Evolutionary conservation across 2,888 invertebrate genomes (phyloP), one percentile per base, ranked within the genome.

Genomic region (Acanthosepion esculentum): DNA sequence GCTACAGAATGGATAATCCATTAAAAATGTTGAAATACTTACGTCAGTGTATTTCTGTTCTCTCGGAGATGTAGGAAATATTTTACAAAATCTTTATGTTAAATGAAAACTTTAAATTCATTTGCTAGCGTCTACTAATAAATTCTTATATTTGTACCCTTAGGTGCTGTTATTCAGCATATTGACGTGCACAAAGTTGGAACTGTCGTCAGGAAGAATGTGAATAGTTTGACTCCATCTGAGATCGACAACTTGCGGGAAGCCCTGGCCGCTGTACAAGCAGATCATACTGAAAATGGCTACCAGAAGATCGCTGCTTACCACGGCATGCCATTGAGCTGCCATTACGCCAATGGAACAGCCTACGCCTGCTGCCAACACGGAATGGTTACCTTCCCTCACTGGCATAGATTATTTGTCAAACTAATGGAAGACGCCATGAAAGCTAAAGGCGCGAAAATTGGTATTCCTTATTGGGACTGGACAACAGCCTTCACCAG

Each of bases 341-440:
- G 94, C 91, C 50, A 59, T 29, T 93, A 48, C 26, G 26, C 94
- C 23, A 92, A 48, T 48, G 59, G 95, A 20, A 94, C 94, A 50
- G 95, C 95, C 50, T 96, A 94, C 93, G 96, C 95, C 48, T 96
- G 96, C 92, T 96, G 96, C 92, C 94, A 95, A 64, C 95, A 96
- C 93, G 96, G 96, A 29, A 95, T 94, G 91, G 95, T 95, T 26
- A 93, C 95, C 23, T 96, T 96, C 95, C 95, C 95, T 8, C 95
- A 95, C 93, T 96, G 96, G 96, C 95, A 96, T 78, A 91, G 95
- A 91, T 92, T 95, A 5, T 95, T 94, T 48, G 95, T 95, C 48
- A 94, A 95, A 29, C 95, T 95, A 95, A 95, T 96, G 64, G 96
- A 96, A 91, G 95, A 96, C 93, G 95, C 95, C 26, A 94, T 96